phyloP scores from a whole-genome alignment of 2,797 vertebrate species.

The Nannoperca australis region DNA sequence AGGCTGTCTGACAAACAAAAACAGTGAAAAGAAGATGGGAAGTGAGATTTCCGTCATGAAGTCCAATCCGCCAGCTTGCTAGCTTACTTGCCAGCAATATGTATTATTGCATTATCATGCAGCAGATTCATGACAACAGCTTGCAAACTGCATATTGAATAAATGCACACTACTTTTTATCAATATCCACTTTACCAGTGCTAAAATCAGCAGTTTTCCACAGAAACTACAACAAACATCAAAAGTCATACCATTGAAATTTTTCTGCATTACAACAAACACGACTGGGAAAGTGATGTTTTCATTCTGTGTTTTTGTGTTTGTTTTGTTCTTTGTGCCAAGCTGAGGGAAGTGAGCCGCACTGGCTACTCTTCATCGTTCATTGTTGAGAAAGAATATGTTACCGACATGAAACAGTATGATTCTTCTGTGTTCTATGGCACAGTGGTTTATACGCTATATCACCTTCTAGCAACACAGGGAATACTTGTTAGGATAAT shows the following conservation, averaged over 20 bases:
- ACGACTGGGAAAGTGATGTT: too few species aligned
- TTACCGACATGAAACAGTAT: background rate
- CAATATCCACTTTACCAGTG: too few species aligned
- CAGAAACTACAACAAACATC: too few species aligned
- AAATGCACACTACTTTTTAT: background rate
- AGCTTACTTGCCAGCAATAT: background rate
- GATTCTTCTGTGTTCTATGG: background rate
- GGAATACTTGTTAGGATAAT: background rate
- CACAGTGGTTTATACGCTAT: background rate
- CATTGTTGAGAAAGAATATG: background rate
- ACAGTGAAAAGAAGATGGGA: background rate
- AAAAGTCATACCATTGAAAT: too few species aligned
- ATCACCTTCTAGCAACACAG: background rate
- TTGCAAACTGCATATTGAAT: background rate
- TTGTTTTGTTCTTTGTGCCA: background rate
- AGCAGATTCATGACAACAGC: background rate
- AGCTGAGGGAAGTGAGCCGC: background rate
- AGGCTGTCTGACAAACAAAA: conserved; percentile 2
- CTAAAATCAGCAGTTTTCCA: too few species aligned
- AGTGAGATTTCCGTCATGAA: background rate
- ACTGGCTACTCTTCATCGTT: background rate
- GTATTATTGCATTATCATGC: background rate
- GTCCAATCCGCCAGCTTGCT: background rate
- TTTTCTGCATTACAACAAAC: too few species aligned
- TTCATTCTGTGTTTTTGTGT: too few species aligned